Conservation (phyloP, 2,888 invertebrate species). For the Trimorus sp. region DNA sequence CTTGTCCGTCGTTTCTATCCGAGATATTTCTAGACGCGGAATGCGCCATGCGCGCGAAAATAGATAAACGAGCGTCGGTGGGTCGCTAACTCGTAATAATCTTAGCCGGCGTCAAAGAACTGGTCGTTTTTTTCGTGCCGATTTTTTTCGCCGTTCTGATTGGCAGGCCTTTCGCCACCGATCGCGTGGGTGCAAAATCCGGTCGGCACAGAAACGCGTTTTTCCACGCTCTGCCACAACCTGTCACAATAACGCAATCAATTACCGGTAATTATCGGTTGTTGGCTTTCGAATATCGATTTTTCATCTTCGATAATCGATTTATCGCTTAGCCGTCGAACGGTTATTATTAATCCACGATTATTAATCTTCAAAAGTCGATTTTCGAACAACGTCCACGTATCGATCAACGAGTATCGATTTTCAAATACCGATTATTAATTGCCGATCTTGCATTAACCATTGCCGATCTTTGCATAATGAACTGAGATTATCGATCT, state of each 20-base stretch:
- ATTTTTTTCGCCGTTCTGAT: conserved; percentile 31
- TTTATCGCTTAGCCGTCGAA: no score
- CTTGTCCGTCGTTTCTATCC: conserved; percentile 51
- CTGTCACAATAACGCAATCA: conserved; percentile 43
- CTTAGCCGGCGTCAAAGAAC: conserved; percentile 50
- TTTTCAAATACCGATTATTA: no score
- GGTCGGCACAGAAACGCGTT: conserved; percentile 49
- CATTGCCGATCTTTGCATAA: no score
- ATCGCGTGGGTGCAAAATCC: conserved; percentile 51
- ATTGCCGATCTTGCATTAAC: no score
- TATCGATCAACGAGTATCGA: no score
- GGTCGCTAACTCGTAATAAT: conserved; percentile 59
- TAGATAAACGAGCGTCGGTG: conserved; percentile 62
- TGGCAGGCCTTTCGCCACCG: conserved; percentile 48
- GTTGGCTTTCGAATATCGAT: no score
- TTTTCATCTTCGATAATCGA: no score
- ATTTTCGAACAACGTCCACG: no score
- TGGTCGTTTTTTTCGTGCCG: conserved; percentile 20
- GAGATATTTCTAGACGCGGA: conserved; percentile 62
- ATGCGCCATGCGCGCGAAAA: conserved; percentile 64
- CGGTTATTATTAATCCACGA: no score
- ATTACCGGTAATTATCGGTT: conserved; percentile 39
- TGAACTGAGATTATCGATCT: no score
- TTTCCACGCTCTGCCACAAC: conserved; percentile 50
- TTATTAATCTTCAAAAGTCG: no score